phyloP scores from a whole-genome alignment of 2,888 invertebrate genomes.

The Odontocolon sp. region DNA sequence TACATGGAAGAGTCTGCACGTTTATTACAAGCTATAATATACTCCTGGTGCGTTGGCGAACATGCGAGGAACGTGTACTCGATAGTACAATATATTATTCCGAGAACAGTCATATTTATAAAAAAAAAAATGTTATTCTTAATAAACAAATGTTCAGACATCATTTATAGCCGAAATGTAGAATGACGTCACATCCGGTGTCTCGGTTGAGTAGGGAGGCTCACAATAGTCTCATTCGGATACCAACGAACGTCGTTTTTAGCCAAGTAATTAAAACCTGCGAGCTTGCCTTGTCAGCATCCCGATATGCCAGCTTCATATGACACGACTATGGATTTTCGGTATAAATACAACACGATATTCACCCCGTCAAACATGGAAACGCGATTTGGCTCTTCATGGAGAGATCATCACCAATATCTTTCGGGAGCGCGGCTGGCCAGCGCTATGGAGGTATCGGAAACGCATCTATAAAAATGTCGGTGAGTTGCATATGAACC shows the following conservation, averaged over 20 bases:
- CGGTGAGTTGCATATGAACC: no score
- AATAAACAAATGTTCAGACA: not conserved
- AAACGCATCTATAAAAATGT: no score
- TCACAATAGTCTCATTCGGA: not conserved
- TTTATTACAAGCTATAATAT: not conserved
- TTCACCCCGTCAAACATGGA: conserved; percentile 27
- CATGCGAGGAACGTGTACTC: not conserved
- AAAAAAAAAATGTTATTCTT: not conserved
- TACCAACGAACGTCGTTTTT: not conserved
- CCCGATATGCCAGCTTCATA: conserved; percentile 6
- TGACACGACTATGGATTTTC: conserved; percentile 36
- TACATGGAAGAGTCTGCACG: not conserved
- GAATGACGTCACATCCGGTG: not conserved
- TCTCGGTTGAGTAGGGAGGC: not conserved
- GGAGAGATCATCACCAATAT: no score
- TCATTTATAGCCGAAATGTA: not conserved
- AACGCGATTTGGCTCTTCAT: conserved; percentile 21
- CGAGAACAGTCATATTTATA: not conserved
- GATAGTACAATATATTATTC: not conserved
- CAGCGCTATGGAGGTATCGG: not conserved
- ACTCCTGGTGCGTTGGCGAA: no score
- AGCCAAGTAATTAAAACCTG: conserved; percentile 21
- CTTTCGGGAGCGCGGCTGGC: not conserved
- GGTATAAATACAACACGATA: conserved; percentile 31
- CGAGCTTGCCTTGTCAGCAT: not conserved